phyloP scores from a whole-genome alignment of 1,140 invertebrate species.

The Eumeta japonica region DNA sequence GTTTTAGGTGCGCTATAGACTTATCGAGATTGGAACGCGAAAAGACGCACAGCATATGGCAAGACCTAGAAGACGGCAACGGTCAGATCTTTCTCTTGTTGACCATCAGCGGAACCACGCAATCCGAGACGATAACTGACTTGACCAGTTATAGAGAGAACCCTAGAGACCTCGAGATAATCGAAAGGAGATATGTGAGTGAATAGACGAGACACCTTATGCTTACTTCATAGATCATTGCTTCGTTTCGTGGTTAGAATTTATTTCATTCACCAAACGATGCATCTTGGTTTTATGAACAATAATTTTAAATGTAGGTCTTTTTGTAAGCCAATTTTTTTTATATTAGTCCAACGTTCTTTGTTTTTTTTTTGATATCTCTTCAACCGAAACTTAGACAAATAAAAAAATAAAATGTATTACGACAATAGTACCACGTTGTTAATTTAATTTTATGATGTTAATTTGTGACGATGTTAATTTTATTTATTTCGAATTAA shows the following conservation, averaged over 20 bases:
- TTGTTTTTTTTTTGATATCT: too few relatives aligned
- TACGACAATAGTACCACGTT: too few relatives aligned
- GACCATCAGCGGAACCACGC: conserved; percentile 92
- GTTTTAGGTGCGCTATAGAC: conserved; percentile 79
- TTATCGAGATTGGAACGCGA: conserved; percentile 83
- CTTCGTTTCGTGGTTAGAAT: too few relatives aligned
- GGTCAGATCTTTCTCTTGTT: conserved; percentile 86
- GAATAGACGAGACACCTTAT: neutral
- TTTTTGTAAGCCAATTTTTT: too few relatives aligned
- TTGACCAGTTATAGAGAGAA: conserved; percentile 81
- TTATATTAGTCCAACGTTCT: too few relatives aligned
- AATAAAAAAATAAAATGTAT: too few relatives aligned
- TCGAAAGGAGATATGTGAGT: conserved; percentile 78
- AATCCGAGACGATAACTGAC: conserved; percentile 89
- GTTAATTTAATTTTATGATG: too few relatives aligned
- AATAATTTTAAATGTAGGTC: too few relatives aligned
- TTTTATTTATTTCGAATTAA: too few relatives aligned
- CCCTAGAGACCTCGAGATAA: conserved; percentile 64
- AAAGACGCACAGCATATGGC: conserved; percentile 86
- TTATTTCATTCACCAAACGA: conserved; percentile 2
- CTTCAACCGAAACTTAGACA: too few relatives aligned
- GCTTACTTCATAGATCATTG: too few relatives aligned
- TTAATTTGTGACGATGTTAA: too few relatives aligned
- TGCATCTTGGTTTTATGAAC: conserved; percentile 1
- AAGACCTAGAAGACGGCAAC: conserved; percentile 83